These are phyloP conservation scores for Argopecten irradians DNA, from an alignment of 1,140 invertebrate genomes.

Conservation along the genomic window DNA sequence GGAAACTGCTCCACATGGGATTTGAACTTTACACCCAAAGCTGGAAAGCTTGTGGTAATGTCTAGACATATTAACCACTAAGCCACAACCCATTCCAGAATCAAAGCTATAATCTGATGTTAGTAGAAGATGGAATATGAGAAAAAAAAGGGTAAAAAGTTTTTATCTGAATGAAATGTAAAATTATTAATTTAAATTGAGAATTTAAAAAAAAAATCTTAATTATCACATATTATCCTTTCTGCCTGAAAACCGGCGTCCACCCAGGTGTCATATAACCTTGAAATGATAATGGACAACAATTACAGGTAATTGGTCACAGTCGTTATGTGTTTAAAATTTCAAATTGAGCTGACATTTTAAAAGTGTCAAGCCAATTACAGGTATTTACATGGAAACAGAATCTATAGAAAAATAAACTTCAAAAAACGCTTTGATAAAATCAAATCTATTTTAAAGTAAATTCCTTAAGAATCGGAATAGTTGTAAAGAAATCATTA, in stretches of 20 bases:
- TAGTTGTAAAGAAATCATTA: neutral
- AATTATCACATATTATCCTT: neutral
- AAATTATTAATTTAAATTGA: no score
- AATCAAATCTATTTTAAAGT: neutral
- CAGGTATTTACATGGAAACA: neutral
- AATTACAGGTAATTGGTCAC: neutral
- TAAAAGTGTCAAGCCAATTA: slow-evolving; percentile 22
- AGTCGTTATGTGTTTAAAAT: slow-evolving; percentile 1
- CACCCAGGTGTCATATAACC: neutral
- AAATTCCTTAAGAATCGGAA: neutral
- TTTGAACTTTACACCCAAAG: no score
- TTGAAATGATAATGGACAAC: no score
- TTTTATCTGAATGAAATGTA: no score
- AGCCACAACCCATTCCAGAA: no score
- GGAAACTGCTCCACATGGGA: no score
- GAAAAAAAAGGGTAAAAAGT: no score
- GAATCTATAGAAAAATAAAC: neutral
- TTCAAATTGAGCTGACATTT: slow-evolving; percentile 29
- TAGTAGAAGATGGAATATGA: no score
- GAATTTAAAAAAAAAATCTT: neutral
- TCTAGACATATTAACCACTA: no score
- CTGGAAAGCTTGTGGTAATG: no score
- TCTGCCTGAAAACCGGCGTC: neutral
- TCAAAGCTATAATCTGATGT: no score
- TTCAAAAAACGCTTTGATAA: neutral